Conservation (phyloP, 2,797 vertebrate genomes). For the Acipenser ruthenus region DNA sequence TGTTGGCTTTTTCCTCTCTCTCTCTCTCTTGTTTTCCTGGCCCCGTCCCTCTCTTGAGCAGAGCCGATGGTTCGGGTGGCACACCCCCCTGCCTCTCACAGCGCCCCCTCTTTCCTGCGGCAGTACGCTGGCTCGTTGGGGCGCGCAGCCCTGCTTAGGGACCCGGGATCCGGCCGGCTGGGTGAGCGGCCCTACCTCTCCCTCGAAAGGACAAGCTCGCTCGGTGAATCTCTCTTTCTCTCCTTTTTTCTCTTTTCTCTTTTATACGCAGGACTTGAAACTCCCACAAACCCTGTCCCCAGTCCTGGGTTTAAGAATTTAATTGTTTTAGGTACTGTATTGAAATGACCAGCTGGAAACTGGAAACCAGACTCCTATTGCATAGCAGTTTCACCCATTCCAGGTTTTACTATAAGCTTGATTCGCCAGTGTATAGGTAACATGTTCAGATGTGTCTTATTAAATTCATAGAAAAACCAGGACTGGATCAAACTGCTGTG, state of each 20-base stretch:
- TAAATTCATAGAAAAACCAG: too few species aligned
- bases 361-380: too few species aligned
- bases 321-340: too few species aligned
- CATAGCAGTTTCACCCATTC: too few species aligned
- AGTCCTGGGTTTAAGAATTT: too few species aligned
- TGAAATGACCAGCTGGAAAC: too few species aligned
- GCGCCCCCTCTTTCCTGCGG: constrained; percentile 67
- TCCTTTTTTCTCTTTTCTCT: constrained; percentile 2
- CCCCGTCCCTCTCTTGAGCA: constrained; percentile 30
- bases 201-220: constrained; percentile 66
- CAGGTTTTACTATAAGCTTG: too few species aligned
- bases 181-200: constrained; percentile 59
- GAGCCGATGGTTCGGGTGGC: constrained; percentile 50
- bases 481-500: too few species aligned
- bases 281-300: neutral
- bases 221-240: constrained; percentile 42
- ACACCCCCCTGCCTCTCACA: constrained; percentile 60
- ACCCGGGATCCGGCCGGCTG: constrained; percentile 44
- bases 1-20: neutral
- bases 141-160: constrained; percentile 61
- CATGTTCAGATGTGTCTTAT: too few species aligned
- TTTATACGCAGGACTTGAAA: too few species aligned
- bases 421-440: too few species aligned
- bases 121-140: constrained; percentile 66
- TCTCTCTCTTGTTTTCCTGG: neutral